phyloP scores from a whole-genome alignment of 2,797 vertebrate species.

The Malacoctenus gilli region DNA sequence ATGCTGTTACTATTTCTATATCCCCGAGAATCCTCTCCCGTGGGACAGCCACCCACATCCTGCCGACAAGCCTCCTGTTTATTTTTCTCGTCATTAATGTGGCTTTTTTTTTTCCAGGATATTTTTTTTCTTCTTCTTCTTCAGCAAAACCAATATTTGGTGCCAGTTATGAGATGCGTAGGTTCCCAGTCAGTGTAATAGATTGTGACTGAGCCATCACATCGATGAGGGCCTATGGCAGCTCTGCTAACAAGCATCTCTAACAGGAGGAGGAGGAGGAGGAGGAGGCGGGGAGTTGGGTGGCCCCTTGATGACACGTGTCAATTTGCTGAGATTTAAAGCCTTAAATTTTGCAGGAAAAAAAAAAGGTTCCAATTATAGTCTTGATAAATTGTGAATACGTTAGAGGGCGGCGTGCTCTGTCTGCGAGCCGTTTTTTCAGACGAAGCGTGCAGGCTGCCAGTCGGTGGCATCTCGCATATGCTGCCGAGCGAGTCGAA shows the following conservation, averaged over 20 bases:
- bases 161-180: conserved; percentile 61
- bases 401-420: conserved; percentile 6
- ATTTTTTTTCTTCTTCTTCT: conserved; percentile 50
- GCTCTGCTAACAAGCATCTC: conserved; percentile 67
- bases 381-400: conserved; percentile 32
- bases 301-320: conserved; percentile 42
- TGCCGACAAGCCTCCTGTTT: conserved; percentile 68
- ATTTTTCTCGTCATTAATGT: conserved; percentile 70
- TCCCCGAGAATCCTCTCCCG: conserved; percentile 61
- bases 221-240: conserved; percentile 59
- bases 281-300: conserved; percentile 7
- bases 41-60: conserved; percentile 65
- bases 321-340: conserved; percentile 50
- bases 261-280: conserved; percentile 15
- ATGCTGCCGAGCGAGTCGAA: conserved; percentile 33
- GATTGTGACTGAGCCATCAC: conserved; percentile 66
- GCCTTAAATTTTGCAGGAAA: conserved; percentile 27
- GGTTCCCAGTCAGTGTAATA: conserved; percentile 61
- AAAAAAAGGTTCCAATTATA: conserved; percentile 41
- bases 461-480: conserved; percentile 15
- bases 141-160: conserved; percentile 80
- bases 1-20: conserved; percentile 69
- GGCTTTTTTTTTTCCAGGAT: conserved; percentile 40
- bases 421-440: conserved; percentile 28
- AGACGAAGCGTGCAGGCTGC: conserved; percentile 31